Evolutionary conservation across 2,888 invertebrate species (phyloP), one percentile per base, ranked within the genome.

Genomic region (Coecobrya sp.): DNA sequence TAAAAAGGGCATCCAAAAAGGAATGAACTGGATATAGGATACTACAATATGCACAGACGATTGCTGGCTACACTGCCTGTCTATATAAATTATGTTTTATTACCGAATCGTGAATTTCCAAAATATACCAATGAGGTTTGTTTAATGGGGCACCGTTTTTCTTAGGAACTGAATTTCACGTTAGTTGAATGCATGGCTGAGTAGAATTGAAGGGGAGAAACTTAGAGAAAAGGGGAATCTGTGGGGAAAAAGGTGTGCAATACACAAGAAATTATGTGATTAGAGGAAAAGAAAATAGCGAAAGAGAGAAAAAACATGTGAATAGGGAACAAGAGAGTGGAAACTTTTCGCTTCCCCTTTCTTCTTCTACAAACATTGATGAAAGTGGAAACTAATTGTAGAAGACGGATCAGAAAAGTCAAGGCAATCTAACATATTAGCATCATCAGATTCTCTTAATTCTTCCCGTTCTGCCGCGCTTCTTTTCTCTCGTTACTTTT

Each of bases 211-310:
- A 30, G 19, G 13, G 45, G 62, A 19, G 19, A 42, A 73, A 55
- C 73, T 86, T 86, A 22, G 25, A 49, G 76, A 45, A 76, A 49
- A 76, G 25, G n/a, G 55, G 68, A 85, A 25, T 49, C 85, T 42
- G 19, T 85, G 7, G 62, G 73, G 70, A 62, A 30, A 86, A 86
- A 70, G 88, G 88, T 88, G 88, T 79, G 88, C 88, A 76, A 45
- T 49, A 49, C 25, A 76, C 76, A 27, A 79, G 85, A 90, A 85
- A 85, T 90, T 73, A 86, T 79, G 55, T 87, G 87, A 87, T 79
- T 73, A 88, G 79, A 45, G 73, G 19, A 5, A 42, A 36, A 42
- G 68, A 76, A 76, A 76, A 25, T 25, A 25, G 30, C 25, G 59
- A 27, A 62, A 73, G 25, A 30, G 42, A 73, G 65, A 65, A 42